phyloP scores from a whole-genome alignment of 2,113 vertebrate species.

The Xenopus laevis region DNA sequence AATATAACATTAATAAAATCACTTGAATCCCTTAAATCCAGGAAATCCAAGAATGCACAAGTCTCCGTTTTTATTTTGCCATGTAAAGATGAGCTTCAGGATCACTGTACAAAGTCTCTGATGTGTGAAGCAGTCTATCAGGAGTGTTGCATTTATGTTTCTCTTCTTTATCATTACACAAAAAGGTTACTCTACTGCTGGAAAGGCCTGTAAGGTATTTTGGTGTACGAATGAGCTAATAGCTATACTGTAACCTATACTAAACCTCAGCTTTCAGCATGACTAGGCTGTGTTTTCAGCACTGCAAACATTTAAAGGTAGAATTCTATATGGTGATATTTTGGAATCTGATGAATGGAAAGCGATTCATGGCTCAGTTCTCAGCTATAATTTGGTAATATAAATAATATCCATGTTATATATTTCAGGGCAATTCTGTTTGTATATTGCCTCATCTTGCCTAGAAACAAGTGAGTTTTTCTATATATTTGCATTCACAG shows the following conservation, averaged over 20 bases:
- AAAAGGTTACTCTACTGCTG: slow-evolving; percentile 28
- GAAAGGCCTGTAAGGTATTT: slow-evolving; percentile 34
- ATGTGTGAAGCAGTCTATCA: slow-evolving; percentile 32
- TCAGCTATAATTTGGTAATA: too few relatives aligned
- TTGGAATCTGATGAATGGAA: too few relatives aligned
- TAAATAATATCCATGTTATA: too few relatives aligned
- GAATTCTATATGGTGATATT: too few relatives aligned
- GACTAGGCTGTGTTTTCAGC: not conserved
- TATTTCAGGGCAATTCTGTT: too few relatives aligned
- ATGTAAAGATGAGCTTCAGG: slow-evolving; percentile 25
- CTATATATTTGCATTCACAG: too few relatives aligned
- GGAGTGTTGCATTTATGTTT: slow-evolving; percentile 36
- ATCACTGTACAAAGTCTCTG: slow-evolving; percentile 22
- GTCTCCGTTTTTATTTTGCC: not conserved
- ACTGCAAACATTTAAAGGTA: not conserved
- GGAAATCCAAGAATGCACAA: too few relatives aligned
- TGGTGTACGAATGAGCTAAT: slow-evolving; percentile 29
- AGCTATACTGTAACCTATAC: slow-evolving; percentile 13
- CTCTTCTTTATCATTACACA: slow-evolving; percentile 14
- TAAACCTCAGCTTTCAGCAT: not conserved
- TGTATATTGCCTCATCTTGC: too few relatives aligned
- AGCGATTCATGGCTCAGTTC: too few relatives aligned
- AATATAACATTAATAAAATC: too few relatives aligned
- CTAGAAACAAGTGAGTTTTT: too few relatives aligned
- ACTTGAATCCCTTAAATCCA: too few relatives aligned